These are phyloP conservation scores for Elegia similella DNA, from an alignment of 2,888 invertebrate genomes.

Conservation along the genomic window DNA sequence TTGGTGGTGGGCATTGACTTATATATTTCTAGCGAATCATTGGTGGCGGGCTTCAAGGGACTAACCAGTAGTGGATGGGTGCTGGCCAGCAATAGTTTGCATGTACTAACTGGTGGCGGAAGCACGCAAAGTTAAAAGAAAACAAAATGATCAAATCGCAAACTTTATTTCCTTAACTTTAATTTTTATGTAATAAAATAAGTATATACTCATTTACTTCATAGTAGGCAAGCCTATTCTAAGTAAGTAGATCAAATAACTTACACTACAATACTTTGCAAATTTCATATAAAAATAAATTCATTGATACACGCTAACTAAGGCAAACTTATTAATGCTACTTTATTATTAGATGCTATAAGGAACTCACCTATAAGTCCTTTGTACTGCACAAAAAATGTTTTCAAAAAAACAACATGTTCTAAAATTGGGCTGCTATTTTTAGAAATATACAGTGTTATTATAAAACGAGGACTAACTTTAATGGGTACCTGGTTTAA, in stretches of 20 bases:
- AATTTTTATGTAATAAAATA: background rate
- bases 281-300: constrained; percentile 45
- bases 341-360: background rate
- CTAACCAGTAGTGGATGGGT: too few species aligned
- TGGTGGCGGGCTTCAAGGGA: too few species aligned
- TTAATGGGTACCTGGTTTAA: too few species aligned
- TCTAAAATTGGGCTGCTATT: too few species aligned
- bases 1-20: too few species aligned
- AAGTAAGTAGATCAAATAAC: constrained; percentile 45
- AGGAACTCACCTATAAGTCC: background rate
- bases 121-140: background rate
- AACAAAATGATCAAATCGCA: constrained; percentile 28
- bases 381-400: too few species aligned
- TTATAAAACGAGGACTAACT: too few species aligned
- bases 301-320: constrained; percentile 34
- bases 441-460: too few species aligned
- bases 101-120: too few species aligned
- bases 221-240: constrained; percentile 17
- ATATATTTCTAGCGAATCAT: too few species aligned
- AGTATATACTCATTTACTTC: constrained; percentile 10
- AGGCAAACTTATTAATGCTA: background rate
- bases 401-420: too few species aligned
- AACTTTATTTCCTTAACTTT: constrained; percentile 35
- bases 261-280: constrained; percentile 61
- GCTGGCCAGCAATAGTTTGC: too few species aligned